A percentile compares a stretch with the other conserved stretches of the same genome.
Evolutionary conservation across 2,797 vertebrate genomes (phyloP).

Genomic region (Lagorchestes hirsutus): DNA sequence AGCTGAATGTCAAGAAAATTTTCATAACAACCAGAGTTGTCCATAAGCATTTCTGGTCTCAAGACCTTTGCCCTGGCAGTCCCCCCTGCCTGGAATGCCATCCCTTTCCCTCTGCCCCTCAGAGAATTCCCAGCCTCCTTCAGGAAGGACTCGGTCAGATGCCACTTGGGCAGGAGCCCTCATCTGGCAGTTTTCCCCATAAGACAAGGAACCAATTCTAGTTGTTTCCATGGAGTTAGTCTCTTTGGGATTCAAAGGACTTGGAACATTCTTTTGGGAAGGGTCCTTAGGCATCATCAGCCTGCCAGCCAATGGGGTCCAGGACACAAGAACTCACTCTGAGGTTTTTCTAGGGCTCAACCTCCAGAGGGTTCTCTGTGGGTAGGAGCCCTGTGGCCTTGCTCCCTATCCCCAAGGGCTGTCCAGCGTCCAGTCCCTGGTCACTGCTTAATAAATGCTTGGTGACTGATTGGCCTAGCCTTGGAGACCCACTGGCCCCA

Average conservation of each 20-base stretch:
- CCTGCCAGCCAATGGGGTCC: too few species aligned
- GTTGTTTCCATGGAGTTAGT: not conserved
- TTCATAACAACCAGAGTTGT: too few species aligned
- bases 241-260: not conserved
- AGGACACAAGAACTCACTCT: too few species aligned
- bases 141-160: too few species aligned
- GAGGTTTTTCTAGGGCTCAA: too few species aligned
- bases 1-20: not conserved
- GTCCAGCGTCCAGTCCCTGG: not conserved
- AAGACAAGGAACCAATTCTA: not conserved
- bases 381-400: not conserved
- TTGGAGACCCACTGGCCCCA: accelerated
- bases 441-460: not conserved
- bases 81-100: too few species aligned
- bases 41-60: not conserved
- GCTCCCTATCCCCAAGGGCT: not conserved
- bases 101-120: not conserved
- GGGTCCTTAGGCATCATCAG: not conserved
- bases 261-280: not conserved
- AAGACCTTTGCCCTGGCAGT: not conserved
- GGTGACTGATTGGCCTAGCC: not conserved
- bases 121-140: too few species aligned
- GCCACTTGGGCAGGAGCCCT: too few species aligned
- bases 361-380: too few species aligned
- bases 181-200: too few species aligned